Percentiles rank a stretch among this genome's conserved stretches.
Evolutionary conservation across 2,113 vertebrate species (phyloP).

Genomic region (Antechinus flavipes): DNA sequence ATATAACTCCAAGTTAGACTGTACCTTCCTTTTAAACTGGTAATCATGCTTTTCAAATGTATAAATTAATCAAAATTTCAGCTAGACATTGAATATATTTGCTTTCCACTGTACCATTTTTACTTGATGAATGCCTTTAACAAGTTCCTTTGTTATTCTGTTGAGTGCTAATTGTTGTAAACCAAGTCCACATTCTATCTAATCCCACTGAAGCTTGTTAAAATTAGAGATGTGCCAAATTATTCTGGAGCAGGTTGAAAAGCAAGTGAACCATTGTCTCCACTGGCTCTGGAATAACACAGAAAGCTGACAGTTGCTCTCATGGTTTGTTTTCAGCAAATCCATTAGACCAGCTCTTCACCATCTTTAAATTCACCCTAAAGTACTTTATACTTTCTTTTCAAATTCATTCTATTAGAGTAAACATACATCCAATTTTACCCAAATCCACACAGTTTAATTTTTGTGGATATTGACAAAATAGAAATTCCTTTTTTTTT

Average conservation of each 20-base stretch:
- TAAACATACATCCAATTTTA: constrained; percentile 32
- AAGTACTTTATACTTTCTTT: constrained; percentile 22
- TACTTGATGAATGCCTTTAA: constrained; percentile 77
- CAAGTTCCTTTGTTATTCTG: constrained; percentile 73
- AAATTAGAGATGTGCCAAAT: constrained; percentile 79
- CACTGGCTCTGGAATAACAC: constrained; percentile 72
- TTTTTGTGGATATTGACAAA: constrained; percentile 12
- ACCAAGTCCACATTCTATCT: constrained; percentile 79
- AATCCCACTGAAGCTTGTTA: constrained; percentile 81
- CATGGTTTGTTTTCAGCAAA: constrained; percentile 66
- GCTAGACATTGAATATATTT: constrained; percentile 33
- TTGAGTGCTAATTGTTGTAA: constrained; percentile 80
- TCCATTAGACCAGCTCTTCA: constrained; percentile 69
- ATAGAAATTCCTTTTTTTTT: constrained; percentile 33
- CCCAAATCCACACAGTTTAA: constrained; percentile 35
- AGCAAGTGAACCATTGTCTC: constrained; percentile 81
- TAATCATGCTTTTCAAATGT: not conserved
- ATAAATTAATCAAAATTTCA: constrained; percentile 35
- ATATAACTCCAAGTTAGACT: not conserved
- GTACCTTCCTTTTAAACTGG: not conserved
- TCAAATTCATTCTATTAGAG: constrained; percentile 31
- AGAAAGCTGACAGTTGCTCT: constrained; percentile 69
- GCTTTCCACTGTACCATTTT: constrained; percentile 63
- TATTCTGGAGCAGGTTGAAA: constrained; percentile 79
- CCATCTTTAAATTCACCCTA: constrained; percentile 56